Evolutionary conservation across 2,888 invertebrate species (phyloP).

Genomic region (Eurytoma adleriae): DNA sequence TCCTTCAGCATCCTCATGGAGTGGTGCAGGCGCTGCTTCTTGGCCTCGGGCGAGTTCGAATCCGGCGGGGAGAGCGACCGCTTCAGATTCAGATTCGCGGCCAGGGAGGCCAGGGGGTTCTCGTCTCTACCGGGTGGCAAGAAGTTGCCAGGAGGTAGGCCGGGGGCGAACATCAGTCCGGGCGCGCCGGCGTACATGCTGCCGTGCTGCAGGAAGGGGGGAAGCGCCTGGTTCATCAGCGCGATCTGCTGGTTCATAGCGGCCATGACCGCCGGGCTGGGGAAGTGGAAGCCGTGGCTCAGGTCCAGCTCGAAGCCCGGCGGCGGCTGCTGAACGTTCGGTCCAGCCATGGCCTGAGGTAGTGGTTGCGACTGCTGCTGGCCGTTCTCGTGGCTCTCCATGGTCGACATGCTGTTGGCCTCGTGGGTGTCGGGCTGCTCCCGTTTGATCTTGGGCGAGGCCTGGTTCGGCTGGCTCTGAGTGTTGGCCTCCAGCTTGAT

Average conservation of each 20-base stretch:
- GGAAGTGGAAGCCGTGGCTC: conserved; percentile 73
- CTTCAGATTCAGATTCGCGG: conserved; percentile 78
- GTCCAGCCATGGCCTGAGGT: conserved; percentile 60
- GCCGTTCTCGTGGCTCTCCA: conserved; percentile 67
- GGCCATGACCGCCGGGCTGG: conserved; percentile 76
- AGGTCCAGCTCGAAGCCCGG: conserved; percentile 71
- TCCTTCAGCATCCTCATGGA: conserved; percentile 89
- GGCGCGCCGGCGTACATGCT: conserved; percentile 74
- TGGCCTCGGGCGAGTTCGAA: conserved; percentile 77
- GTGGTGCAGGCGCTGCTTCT: conserved; percentile 81
- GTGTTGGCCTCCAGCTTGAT: conserved; percentile 68
- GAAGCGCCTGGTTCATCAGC: conserved; percentile 77
- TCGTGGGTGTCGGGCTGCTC: conserved; percentile 62
- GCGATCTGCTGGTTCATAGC: conserved; percentile 77
- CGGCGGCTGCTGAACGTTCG: conserved; percentile 67
- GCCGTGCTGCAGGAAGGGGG: conserved; percentile 76
- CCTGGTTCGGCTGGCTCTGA: conserved; percentile 62
- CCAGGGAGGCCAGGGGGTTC: conserved; percentile 77
- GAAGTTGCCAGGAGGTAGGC: conserved; percentile 63
- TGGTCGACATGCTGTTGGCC: conserved; percentile 38
- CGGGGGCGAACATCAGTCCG: conserved; percentile 76
- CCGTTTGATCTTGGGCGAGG: conserved; percentile 65
- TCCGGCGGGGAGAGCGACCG: conserved; percentile 77
- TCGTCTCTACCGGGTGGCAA: conserved; percentile 70
- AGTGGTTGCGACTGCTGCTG: conserved; percentile 57